Evolutionary conservation across 2,113 vertebrate genomes (phyloP).

Genomic region (Uropsilus gracilis): DNA sequence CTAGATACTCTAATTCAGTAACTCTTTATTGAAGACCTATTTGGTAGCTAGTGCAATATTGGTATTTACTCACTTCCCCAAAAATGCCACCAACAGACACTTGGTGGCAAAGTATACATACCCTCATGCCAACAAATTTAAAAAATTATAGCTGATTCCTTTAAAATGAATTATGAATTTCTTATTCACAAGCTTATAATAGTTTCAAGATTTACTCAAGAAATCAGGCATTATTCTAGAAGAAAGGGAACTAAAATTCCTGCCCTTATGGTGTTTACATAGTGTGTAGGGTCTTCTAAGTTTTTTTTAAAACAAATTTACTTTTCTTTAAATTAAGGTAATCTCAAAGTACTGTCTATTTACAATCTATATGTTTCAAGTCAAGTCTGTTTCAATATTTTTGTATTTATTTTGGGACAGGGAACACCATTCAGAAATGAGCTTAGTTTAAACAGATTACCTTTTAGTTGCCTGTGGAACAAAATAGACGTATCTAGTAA

Average conservation of each 20-base stretch:
- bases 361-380: constrained; percentile 19
- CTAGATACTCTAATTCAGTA: not conserved
- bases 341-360: constrained; percentile 24
- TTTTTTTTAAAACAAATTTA: constrained; percentile 28
- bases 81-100: constrained; percentile 18
- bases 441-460: not conserved
- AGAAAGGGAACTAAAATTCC: not conserved
- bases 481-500: not conserved
- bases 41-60: not conserved
- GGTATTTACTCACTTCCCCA: constrained; percentile 39
- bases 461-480: not conserved
- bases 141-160: not conserved
- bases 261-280: not conserved
- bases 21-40: not conserved
- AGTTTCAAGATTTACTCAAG: constrained; percentile 7
- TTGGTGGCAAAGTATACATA: not conserved
- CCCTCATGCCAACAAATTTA: not conserved
- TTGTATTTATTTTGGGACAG: not conserved
- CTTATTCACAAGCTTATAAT: constrained; percentile 35
- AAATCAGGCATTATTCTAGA: not conserved
- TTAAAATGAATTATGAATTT: constrained; percentile 58
- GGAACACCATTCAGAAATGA: not conserved
- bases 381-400: constrained; percentile 26
- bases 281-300: not conserved
- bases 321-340: not conserved